Percentiles rank a stretch among this genome's conserved stretches.
Evolutionary conservation across 2,797 vertebrate genomes (phyloP).

Genomic region (Todus mexicanus): DNA sequence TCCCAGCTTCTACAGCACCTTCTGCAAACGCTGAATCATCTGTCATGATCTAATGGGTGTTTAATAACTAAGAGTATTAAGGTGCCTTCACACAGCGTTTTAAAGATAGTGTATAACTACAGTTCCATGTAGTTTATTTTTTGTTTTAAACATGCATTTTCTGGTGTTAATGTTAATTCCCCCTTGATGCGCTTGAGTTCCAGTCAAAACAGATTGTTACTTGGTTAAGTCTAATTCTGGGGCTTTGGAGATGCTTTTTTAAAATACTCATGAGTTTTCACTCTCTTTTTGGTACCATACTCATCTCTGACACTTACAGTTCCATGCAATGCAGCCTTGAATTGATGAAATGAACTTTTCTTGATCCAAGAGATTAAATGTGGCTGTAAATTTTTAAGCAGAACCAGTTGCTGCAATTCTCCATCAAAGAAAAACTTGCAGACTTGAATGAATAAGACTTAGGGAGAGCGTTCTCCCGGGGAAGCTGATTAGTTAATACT

Average conservation of each 20-base stretch:
- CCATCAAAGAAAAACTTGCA: constrained; percentile 49
- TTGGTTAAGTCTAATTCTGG: neutral
- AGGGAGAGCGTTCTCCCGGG: neutral
- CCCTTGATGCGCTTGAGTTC: neutral
- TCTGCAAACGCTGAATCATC: neutral
- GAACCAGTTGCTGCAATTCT: constrained; percentile 36
- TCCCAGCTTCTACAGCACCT: neutral
- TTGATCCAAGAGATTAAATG: constrained; percentile 53
- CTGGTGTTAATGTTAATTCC: neutral
- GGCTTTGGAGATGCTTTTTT: neutral
- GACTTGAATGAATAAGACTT: constrained; percentile 24
- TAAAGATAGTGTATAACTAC: neutral
- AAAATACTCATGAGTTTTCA: neutral
- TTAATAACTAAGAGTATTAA: neutral
- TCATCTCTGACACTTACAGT: neutral
- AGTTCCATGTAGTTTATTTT: neutral
- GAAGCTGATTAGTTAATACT: constrained; percentile 48
- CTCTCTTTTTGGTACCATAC: neutral
- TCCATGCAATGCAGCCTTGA: neutral
- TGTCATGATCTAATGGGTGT: neutral
- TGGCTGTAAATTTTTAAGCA: constrained; percentile 59
- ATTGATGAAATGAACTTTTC: constrained; percentile 41
- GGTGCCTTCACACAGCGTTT: neutral
- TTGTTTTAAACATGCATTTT: neutral
- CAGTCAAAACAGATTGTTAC: neutral